Percentiles rank a stretch among this genome's conserved stretches.
Evolutionary conservation across 1,140 invertebrate genomes (phyloP).

Genomic region (Cydia splendana): DNA sequence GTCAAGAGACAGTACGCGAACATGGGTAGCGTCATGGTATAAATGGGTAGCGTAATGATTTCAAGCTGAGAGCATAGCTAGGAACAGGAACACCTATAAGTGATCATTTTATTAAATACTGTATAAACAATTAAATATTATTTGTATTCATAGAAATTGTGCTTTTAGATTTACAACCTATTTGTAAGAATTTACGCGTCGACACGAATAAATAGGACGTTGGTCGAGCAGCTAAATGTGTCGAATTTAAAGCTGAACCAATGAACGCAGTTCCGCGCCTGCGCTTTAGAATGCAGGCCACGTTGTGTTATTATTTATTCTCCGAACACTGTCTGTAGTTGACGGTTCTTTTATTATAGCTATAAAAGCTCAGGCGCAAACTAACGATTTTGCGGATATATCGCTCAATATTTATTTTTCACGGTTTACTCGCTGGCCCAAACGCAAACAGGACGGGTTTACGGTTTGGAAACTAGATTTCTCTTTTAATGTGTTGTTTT

Average conservation of each 20-base stretch:
- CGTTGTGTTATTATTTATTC: conserved; percentile 67
- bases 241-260: conserved; percentile 55
- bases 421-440: conserved; percentile 62
- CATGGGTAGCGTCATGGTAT: conserved; percentile 19
- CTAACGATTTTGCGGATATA: conserved; percentile 72
- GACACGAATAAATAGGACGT: conserved; percentile 45
- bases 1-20: conserved; percentile 20
- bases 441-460: conserved; percentile 60
- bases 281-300: conserved; percentile 62
- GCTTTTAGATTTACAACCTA: conserved; percentile 44
- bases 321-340: conserved; percentile 61
- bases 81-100: background rate
- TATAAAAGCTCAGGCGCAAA: conserved; percentile 70
- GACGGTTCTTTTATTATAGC: conserved; percentile 77
- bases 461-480: conserved; percentile 48
- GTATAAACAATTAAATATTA: background rate
- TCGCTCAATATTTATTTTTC: conserved; percentile 75
- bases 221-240: conserved; percentile 51
- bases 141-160: conserved; percentile 37
- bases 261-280: conserved; percentile 50
- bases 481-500: conserved; percentile 38
- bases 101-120: background rate
- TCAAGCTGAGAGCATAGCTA: background rate
- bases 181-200: conserved; percentile 44
- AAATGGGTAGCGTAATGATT: conserved; percentile 11